Evolutionary conservation across 2,113 vertebrate species (phyloP), one percentile per base, ranked within the genome.

Genomic region (Melanostigma gelatinosum): DNA sequence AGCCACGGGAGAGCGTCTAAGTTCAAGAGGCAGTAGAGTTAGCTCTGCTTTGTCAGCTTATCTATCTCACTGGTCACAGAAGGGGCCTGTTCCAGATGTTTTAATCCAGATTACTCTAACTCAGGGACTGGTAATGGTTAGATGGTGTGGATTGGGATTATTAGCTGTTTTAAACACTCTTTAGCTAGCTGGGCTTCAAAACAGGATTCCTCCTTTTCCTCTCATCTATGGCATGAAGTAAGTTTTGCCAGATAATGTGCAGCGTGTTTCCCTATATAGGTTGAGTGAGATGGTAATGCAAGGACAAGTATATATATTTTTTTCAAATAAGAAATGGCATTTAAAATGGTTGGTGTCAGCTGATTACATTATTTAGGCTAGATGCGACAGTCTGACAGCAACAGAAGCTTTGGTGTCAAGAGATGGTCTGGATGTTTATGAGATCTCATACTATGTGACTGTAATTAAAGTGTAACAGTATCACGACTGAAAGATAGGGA

Each of bases 61-160:
- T 79, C 77, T 48, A 72, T 66, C 24, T 83, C 75, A 29, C 50
- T 3, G 8, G 62, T 76, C 52, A 70, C 68, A 79, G 61, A 55
- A 73, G 32, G 72, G 75, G 75, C 58, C 13, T 54, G 67, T 64
- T 90, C 78, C 82, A 87, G 84, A 87, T 91, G 83, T 91, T 92
- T 92, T 91, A 91, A 91, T 88, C 86, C 88, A 91, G 75, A 68
- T 92, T 92, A 93, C 50, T 82, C 44, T 83, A 60, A 87, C 65
- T 78, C 83, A 58, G 75, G 52, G 79, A 76, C 68, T 75, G 75
- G 79, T 85, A 86, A 90, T 79, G 68, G 52, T 71, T 86, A 77
- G 63, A 87, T 83, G 85, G 72, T 87, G 85, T 88, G 83, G 77
- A 83, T 87, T 85, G 67, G 65, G 74, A 84, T 90, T 87, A 91